Evolutionary conservation across 2,888 invertebrate species (phyloP).

Genomic region (Ecliptopera silaceata): DNA sequence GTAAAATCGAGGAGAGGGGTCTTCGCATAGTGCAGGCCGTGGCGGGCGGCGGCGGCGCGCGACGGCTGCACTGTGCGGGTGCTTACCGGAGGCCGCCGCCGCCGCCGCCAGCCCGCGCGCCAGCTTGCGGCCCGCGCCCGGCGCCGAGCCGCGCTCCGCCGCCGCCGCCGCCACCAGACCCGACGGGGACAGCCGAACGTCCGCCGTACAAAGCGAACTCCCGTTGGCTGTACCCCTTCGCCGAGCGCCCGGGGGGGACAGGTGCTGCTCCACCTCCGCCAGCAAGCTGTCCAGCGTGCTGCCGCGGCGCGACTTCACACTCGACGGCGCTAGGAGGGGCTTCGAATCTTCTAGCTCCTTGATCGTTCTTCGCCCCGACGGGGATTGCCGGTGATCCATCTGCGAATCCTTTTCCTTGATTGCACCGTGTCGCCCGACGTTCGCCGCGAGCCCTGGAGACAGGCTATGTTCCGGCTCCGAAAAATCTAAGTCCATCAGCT

Average conservation of each 20-base stretch:
- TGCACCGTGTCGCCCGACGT: no score
- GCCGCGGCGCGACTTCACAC: background rate
- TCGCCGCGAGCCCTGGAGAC: no score
- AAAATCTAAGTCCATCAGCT: no score
- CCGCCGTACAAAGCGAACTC: background rate
- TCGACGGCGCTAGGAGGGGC: no score
- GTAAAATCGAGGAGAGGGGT: background rate
- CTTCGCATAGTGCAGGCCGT: constrained; percentile 18
- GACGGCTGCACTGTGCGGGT: constrained; percentile 42
- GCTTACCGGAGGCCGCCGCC: constrained; percentile 47
- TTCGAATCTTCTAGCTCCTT: no score
- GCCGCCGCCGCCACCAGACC: constrained; percentile 58
- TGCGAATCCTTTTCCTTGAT: no score
- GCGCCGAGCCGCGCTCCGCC: constrained; percentile 45
- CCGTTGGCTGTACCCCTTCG: background rate
- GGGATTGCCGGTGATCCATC: no score
- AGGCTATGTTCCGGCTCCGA: no score
- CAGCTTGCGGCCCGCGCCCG: constrained; percentile 49
- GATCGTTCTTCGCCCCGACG: no score
- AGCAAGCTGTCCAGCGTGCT: background rate
- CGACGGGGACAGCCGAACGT: constrained; percentile 47
- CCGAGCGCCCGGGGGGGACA: background rate
- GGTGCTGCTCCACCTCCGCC: no score
- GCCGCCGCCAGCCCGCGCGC: constrained; percentile 55
- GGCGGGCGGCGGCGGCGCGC: constrained; percentile 24